Evolutionary conservation across 1,140 invertebrate genomes (phyloP), one percentile per base, ranked within the genome.

Genomic region (Spodoptera frugiperda): DNA sequence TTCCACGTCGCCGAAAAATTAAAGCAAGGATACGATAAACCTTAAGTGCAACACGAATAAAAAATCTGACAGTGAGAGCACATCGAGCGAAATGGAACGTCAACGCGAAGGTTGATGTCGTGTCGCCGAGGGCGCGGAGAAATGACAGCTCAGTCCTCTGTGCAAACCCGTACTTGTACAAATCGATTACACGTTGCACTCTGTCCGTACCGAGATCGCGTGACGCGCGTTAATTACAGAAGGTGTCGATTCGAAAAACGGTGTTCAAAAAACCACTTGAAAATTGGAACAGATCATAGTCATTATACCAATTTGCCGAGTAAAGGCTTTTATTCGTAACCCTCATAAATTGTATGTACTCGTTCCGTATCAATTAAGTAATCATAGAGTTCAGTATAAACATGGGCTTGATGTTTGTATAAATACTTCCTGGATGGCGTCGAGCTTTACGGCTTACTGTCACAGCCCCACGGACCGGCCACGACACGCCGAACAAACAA

Each of bases 231-330:
- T 92, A 92, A 93, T 93, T 93, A 90, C 84, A 80, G 70, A 82
- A 91, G 89, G 90, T 93, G 91, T 91, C 86, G 87, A 92, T 89
- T 87, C 88, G 89, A 90, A 91, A 92, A 93, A 89, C 83, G 78
- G 78, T 83, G 74, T 84, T 84, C 84, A 83, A 83, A 86, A 68
- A 84, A 83, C 81, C 78, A 85, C 77, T 84, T 85, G 83, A 84
- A 84, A 87, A 87, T 89, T 90, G 81, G 79, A 79, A 84, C 85
- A 89, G 89, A 91, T 90, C 80, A 91, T 89, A 87, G 83, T 88
- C 81, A 90, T 92, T 90, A 88, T 51, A 68, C 17, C 48, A 67
- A 74, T 78, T 74, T 59, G 55, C 55, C 25, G 44, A 72, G 54
- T 61, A 46, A 61, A 61, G 71, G 54, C 55, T 44, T 73, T 73